Base-by-base conservation (phyloP, 2,888 invertebrate genomes). In the Ophioninae sp. region DNA sequence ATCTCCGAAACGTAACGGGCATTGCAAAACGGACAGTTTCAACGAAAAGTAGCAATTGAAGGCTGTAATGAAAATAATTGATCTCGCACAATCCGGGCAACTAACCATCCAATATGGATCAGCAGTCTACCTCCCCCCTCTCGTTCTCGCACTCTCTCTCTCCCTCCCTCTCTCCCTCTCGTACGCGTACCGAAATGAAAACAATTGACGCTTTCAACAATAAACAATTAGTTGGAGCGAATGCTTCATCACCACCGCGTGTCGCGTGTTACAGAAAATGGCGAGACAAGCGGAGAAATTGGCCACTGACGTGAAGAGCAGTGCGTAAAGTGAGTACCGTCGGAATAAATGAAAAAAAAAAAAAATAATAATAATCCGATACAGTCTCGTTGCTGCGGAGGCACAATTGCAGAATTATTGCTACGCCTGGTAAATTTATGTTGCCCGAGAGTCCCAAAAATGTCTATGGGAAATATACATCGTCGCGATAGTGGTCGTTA, bases 191-290 rank as follows among this genome's bases (percentile, higher is more conserved):
- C 7, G 57, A 59, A 20, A 20, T 7, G n/a, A 30, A 59, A 20
- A 20, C 20, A 59, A 30, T 3, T n/a, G 23, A 6, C 7, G 39
- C 44, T 56, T 57, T n/a, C n/a, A 69, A 23, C 50, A 57, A 20
- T 30, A 37, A 50, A 72, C 57, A 20, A 39, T 10, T 59, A 39
- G 17, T 44, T 17, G 44, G 50, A 6, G 20, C 65, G n/a, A 30
- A 74, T 65, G 74, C 50, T 75, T 65, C 64, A 75, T 75, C 21
- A 68, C 73, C 21, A 68, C 73, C 81, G 65, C 56, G 23, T 64
- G n/a, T 79, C 21, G 23, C 72, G n/a, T 78, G 81, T 86, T 85
- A 8, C 85, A 85, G 86, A 84, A 80, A 82, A 87, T 86, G 87
- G 82, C 85, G 64, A 81, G 85, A 57, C 83, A 85, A 64, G 84